Evolutionary conservation across 2,888 invertebrate genomes (phyloP).

Genomic region (Plusia festucae): DNA sequence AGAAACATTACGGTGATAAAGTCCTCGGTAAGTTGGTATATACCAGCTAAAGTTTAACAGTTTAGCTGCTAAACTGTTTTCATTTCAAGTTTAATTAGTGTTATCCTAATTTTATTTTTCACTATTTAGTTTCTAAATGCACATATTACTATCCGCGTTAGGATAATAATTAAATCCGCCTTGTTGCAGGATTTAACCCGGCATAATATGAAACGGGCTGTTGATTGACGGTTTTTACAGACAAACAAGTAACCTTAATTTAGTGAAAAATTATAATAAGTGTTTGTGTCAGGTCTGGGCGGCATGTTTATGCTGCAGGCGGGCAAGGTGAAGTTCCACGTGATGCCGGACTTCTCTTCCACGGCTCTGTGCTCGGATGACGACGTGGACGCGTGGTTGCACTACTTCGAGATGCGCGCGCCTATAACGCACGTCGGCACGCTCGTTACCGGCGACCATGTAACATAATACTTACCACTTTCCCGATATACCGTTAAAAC

Average conservation of each 20-base stretch:
- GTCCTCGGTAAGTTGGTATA: slow-evolving; percentile 82
- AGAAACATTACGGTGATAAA: slow-evolving; percentile 91
- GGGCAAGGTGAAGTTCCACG: slow-evolving; percentile 96
- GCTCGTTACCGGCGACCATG: slow-evolving; percentile 95
- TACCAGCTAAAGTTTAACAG: too few relatives aligned
- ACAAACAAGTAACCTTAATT: too few relatives aligned
- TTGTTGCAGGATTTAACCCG: too few relatives aligned
- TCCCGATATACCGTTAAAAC: neutral
- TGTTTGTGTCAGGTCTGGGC: slow-evolving; percentile 91
- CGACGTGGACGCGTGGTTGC: slow-evolving; percentile 96
- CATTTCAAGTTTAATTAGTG: too few relatives aligned
- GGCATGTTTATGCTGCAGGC: slow-evolving; percentile 95
- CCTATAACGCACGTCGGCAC: slow-evolving; percentile 97
- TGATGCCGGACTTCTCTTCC: slow-evolving; percentile 98
- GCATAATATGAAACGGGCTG: too few relatives aligned
- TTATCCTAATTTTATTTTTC: too few relatives aligned
- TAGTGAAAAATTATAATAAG: neutral
- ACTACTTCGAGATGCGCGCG: slow-evolving; percentile 96
- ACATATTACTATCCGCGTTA: too few relatives aligned
- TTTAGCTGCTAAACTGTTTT: too few relatives aligned
- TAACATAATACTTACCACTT: slow-evolving; percentile 72
- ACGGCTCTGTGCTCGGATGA: slow-evolving; percentile 92
- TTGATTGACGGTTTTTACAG: too few relatives aligned
- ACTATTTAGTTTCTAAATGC: too few relatives aligned
- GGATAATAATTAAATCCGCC: too few relatives aligned